Evolutionary conservation across 2,797 vertebrate species (phyloP).

Genomic region (Sebastes flavidus): DNA sequence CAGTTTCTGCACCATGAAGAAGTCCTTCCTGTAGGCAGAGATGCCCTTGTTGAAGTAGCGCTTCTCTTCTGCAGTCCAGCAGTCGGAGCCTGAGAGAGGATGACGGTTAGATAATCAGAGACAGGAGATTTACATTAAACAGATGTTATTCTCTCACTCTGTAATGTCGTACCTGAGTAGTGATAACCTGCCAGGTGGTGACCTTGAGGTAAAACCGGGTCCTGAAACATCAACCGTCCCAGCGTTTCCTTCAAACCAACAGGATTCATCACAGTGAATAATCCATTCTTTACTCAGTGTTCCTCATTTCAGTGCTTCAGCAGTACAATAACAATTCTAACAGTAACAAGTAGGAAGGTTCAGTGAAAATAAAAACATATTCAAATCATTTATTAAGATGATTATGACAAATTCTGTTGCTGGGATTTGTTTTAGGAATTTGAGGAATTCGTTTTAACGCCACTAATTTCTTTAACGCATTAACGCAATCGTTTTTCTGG

Average conservation of each 20-base stretch:
- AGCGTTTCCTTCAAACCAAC: constrained; percentile 66
- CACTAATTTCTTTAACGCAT: too few relatives aligned
- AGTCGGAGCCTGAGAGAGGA: constrained; percentile 88
- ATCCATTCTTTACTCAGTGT: neutral
- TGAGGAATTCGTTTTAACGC: too few relatives aligned
- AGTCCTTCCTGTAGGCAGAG: constrained; percentile 96
- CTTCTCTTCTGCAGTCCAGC: constrained; percentile 92
- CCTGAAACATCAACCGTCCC: constrained; percentile 71
- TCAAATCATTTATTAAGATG: neutral
- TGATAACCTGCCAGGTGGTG: constrained; percentile 75
- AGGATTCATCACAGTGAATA: neutral
- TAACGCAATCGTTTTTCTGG: too few relatives aligned
- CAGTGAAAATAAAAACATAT: neutral
- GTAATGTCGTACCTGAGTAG: constrained; percentile 69
- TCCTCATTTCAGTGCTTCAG: neutral
- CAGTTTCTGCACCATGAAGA: constrained; percentile 97
- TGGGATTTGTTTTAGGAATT: too few relatives aligned
- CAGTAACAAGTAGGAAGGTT: neutral
- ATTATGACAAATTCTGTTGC: neutral
- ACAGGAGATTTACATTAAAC: neutral
- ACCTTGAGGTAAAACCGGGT: constrained; percentile 62
- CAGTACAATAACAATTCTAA: neutral
- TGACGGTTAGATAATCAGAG: neutral
- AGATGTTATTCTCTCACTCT: neutral
- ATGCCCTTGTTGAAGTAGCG: constrained; percentile 97